Evolutionary conservation across 2,113 vertebrate species (phyloP).

Genomic region (Gymnarchus niloticus): DNA sequence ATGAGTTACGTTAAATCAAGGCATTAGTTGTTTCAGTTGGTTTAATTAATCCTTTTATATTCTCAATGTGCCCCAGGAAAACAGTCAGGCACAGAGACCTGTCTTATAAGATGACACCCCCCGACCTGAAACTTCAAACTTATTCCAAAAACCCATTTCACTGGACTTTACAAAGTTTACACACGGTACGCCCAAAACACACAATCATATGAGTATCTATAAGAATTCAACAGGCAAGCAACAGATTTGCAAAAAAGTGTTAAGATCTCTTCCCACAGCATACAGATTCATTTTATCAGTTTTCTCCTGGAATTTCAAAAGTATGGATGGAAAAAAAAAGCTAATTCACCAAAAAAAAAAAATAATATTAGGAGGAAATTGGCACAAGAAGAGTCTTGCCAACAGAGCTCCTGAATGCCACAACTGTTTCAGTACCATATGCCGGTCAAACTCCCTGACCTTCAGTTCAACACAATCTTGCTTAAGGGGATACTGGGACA

Average conservation of each 20-base stretch:
- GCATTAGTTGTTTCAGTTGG: too few relatives aligned
- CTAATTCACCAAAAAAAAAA: slow-evolving; percentile 3
- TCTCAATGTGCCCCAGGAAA: too few relatives aligned
- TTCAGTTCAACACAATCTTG: background rate
- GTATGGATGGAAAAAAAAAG: background rate
- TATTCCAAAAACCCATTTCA: background rate
- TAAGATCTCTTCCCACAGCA: background rate
- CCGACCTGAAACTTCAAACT: background rate
- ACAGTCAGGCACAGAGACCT: too few relatives aligned
- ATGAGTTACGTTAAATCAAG: too few relatives aligned
- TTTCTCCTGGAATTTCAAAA: background rate
- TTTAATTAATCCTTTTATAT: too few relatives aligned
- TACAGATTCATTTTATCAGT: too few relatives aligned
- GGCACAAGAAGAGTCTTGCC: too few relatives aligned
- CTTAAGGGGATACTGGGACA: background rate
- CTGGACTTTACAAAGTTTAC: background rate
- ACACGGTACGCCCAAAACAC: background rate
- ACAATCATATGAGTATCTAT: background rate
- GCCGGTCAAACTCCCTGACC: slow-evolving; percentile 22
- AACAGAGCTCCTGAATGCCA: background rate
- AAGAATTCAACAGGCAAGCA: background rate
- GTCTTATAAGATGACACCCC: background rate
- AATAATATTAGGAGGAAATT: background rate
- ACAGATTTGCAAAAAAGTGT: background rate
- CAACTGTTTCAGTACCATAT: slow-evolving; percentile 7